These are phyloP conservation scores for Polydrusus tereticollis DNA, from an alignment of 2,888 invertebrate genomes.

Conservation along the genomic window DNA sequence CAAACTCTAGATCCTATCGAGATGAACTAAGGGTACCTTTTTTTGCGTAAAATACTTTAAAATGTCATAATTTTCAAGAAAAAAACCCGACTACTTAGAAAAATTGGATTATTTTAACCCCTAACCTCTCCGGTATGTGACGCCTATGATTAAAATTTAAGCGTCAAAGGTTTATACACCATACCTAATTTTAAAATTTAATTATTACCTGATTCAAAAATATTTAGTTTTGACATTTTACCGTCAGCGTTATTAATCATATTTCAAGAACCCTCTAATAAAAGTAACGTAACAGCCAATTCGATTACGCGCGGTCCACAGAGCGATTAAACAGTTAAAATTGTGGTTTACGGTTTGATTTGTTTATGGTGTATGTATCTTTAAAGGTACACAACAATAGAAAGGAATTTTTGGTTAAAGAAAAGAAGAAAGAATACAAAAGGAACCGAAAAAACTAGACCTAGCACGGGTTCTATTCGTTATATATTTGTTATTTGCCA, in stretches of 20 bases:
- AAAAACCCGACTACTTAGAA: too few relatives aligned
- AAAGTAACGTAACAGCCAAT: constrained; percentile 15
- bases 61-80: too few relatives aligned
- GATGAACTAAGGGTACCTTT: too few relatives aligned
- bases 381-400: constrained; percentile 45
- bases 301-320: constrained; percentile 15
- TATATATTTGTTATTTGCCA: constrained; percentile 25
- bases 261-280: neutral
- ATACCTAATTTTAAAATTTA: too few relatives aligned
- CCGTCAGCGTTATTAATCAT: neutral
- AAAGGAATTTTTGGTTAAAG: constrained; percentile 42
- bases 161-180: too few relatives aligned
- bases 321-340: constrained; percentile 43
- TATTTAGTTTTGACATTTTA: neutral
- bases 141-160: too few relatives aligned
- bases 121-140: too few relatives aligned
- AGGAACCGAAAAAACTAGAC: constrained; percentile 26
- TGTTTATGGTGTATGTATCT: constrained; percentile 44
- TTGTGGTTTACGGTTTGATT: constrained; percentile 45
- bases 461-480: constrained; percentile 34
- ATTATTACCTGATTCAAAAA: too few relatives aligned
- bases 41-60: too few relatives aligned
- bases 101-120: too few relatives aligned
- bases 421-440: constrained; percentile 32
- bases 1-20: too few relatives aligned